Evolutionary conservation across 2,113 vertebrate species (phyloP).

Genomic region (Orthonyx spaldingii): DNA sequence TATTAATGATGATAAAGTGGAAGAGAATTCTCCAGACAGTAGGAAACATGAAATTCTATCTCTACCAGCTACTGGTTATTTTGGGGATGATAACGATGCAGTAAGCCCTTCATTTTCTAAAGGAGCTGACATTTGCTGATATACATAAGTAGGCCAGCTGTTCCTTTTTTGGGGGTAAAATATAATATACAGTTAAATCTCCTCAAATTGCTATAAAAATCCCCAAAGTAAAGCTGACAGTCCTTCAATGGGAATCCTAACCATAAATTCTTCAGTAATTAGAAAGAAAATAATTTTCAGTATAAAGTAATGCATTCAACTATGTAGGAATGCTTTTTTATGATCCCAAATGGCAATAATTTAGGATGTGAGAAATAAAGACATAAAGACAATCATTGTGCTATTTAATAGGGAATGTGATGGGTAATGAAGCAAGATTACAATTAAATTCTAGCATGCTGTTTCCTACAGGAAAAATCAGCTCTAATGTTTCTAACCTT

Average conservation of each 20-base stretch:
- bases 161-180: neutral
- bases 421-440: conserved; percentile 59
- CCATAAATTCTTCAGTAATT: conserved; percentile 18
- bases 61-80: neutral
- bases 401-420: conserved; percentile 49
- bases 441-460: conserved; percentile 55
- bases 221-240: neutral
- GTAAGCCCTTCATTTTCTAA: neutral
- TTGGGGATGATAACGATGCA: neutral
- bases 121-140: neutral
- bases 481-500: conserved; percentile 35
- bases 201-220: neutral
- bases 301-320: neutral
- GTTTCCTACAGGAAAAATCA: conserved; percentile 61
- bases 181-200: neutral
- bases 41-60: neutral
- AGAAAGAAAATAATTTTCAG: neutral
- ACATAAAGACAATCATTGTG: conserved; percentile 34
- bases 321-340: neutral
- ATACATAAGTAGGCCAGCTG: conserved; percentile 21
- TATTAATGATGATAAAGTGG: neutral
- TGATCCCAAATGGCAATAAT: conserved; percentile 3
- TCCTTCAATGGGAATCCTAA: neutral
- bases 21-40: neutral
- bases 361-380: conserved; percentile 47